Base-by-base conservation (phyloP, 2,797 vertebrate genomes). In the Gymnothorax javanicus region DNA sequence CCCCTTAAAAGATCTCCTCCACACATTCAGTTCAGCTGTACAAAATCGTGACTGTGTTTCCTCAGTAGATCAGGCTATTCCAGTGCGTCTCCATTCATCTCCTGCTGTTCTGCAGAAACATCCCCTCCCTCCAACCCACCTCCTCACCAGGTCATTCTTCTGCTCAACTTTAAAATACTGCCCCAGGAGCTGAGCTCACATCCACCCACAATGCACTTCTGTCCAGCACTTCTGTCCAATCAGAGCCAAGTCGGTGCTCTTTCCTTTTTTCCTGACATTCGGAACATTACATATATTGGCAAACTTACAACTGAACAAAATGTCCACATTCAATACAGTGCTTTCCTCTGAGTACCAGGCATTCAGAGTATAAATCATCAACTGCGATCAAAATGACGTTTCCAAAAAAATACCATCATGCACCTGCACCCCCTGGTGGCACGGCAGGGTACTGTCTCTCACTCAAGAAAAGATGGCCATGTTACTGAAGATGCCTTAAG, bases 401-500 rank as follows among this genome's bases (percentile, higher is more conserved):
- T 23, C 56, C 69, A 59, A 67, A 84, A 67, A 84, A 58, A 64
- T 57, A 11, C 69, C 69, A 82, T 62, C 71, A 67, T 33, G 57
- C 25, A 33, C 81, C 54, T 11, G 11, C n/a, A 25, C 60, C 75
- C 87, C 73, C 83, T 85, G 56, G 71, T 81, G 73, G 87, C 27
- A 4, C 33, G 69, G 69, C 69, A 73, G 64, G 27, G 69, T 33
- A 8, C 25, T 73, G 69, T 27, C 60, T 20, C 64, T n/a, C 56
- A 43, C 25, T 58, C 85, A 54, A 25, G 43, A 54, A 23, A 23
- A 43, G 73, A 57, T 57, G 20, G 33, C 9, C 6, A 71, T 81
- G 57, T 43, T 7, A 67, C 25, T 64, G 82, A 64, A 62, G 20
- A 60, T 83, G 85, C 85, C 67, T 89, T 84, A 67, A 84, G 82